These are phyloP conservation scores for Eueremaeus valkanovi DNA, from an alignment of 2,888 invertebrate species.

Conservation along the genomic window DNA sequence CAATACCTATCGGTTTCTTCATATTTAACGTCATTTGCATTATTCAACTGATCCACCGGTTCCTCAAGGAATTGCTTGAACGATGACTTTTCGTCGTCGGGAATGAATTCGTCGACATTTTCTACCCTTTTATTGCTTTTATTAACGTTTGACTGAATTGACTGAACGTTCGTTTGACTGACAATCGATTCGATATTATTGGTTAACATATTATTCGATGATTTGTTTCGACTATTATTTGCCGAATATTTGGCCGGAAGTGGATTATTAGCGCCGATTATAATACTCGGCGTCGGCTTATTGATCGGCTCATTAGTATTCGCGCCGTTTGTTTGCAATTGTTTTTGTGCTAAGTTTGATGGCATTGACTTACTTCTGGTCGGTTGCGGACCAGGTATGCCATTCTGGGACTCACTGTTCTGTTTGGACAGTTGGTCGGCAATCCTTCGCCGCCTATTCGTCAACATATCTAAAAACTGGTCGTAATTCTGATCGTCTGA, in stretches of 20 bases:
- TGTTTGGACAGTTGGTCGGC: constrained; percentile 57
- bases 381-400: neutral
- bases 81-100: constrained; percentile 65
- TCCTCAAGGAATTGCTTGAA: constrained; percentile 74
- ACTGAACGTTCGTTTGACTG: neutral
- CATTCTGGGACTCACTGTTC: neutral
- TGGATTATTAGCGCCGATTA: constrained; percentile 42
- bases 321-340: neutral
- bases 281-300: constrained; percentile 41
- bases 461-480: constrained; percentile 62
- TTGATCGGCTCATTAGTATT: constrained; percentile 5
- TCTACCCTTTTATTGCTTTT: constrained; percentile 49
- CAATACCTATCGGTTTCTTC: constrained; percentile 29
- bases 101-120: constrained; percentile 68
- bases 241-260: constrained; percentile 37
- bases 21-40: constrained; percentile 1
- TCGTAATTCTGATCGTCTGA: constrained; percentile 58
- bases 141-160: neutral
- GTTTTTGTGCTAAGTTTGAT: constrained; percentile 18
- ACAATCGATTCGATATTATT: constrained; percentile 5
- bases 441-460: constrained; percentile 67
- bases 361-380: constrained; percentile 37
- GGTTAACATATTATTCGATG: constrained; percentile 13
- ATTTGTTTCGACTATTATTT: constrained; percentile 14
- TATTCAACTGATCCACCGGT: constrained; percentile 50